Conservation (phyloP, 2,888 invertebrate species). For the Acleris laterana region DNA sequence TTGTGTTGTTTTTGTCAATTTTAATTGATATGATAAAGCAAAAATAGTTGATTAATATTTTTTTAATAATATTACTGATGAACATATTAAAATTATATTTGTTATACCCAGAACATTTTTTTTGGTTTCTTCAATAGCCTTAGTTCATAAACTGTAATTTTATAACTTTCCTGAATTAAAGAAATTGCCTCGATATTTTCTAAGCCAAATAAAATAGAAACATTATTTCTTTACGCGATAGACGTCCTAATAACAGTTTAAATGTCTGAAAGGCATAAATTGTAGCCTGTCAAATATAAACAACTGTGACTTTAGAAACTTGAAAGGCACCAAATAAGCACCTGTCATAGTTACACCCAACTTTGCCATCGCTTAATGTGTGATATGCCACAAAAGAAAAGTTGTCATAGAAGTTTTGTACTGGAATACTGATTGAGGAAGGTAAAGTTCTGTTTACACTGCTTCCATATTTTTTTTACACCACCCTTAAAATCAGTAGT, state of each 20-base stretch:
- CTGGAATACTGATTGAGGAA: slow-evolving; percentile 9
- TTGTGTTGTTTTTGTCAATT: too few species aligned
- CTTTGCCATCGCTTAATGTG: background rate
- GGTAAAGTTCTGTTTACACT: slow-evolving; percentile 1
- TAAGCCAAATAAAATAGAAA: too few species aligned
- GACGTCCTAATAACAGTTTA: background rate
- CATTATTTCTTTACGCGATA: background rate
- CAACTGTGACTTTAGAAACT: slow-evolving; percentile 6
- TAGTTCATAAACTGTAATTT: too few species aligned
- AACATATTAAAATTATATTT: too few species aligned
- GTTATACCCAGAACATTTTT: too few species aligned
- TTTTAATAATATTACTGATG: too few species aligned
- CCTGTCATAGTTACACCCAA: slow-evolving; percentile 23
- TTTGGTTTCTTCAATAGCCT: too few species aligned
- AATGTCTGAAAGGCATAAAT: background rate
- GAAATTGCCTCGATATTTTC: too few species aligned
- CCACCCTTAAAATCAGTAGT: too few species aligned
- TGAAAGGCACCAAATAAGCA: slow-evolving; percentile 12
- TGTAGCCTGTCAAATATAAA: background rate
- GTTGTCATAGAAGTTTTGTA: slow-evolving; percentile 10
- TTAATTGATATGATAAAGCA: too few species aligned
- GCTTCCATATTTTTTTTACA: background rate
- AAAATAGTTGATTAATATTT: too few species aligned
- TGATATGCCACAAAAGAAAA: background rate
- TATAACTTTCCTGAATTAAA: too few species aligned